Evolutionary conservation across 2,888 invertebrate genomes (phyloP).

Genomic region (Schizotus pectinicornis): DNA sequence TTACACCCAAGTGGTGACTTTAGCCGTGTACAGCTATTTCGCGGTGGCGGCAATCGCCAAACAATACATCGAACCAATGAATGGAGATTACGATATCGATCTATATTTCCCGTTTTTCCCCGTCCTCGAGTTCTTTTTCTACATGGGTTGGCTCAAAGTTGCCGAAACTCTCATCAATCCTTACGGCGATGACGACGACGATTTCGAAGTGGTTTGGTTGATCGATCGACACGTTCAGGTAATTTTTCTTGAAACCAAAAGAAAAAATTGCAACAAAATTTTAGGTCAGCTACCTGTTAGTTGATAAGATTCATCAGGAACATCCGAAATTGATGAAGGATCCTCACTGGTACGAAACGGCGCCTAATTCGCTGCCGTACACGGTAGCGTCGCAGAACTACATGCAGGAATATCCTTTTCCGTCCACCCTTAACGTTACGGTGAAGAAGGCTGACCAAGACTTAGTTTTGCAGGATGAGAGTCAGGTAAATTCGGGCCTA

Average conservation of each 20-base stretch:
- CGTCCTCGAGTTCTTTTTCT: slow-evolving; percentile 84
- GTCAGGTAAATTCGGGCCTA: slow-evolving; percentile 21
- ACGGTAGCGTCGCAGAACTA: slow-evolving; percentile 83
- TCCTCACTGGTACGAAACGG: slow-evolving; percentile 80
- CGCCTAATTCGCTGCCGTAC: slow-evolving; percentile 74
- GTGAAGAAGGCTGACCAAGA: slow-evolving; percentile 69
- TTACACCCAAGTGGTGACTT: slow-evolving; percentile 86
- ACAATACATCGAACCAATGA: slow-evolving; percentile 70
- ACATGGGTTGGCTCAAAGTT: slow-evolving; percentile 90
- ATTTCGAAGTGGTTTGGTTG: slow-evolving; percentile 91
- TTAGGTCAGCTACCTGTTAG: slow-evolving; percentile 86
- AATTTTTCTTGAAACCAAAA: slow-evolving; percentile 28
- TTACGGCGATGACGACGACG: slow-evolving; percentile 89
- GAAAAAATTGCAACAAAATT: slow-evolving; percentile 32
- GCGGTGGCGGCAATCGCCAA: slow-evolving; percentile 85
- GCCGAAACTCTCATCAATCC: slow-evolving; percentile 90
- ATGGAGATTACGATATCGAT: slow-evolving; percentile 65
- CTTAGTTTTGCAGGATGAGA: slow-evolving; percentile 41
- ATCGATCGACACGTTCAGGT: slow-evolving; percentile 87
- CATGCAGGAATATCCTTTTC: slow-evolving; percentile 81
- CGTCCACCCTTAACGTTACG: slow-evolving; percentile 81
- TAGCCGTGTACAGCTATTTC: slow-evolving; percentile 91
- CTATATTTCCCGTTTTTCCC: slow-evolving; percentile 89
- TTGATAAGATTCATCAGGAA: slow-evolving; percentile 91
- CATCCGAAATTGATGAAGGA: slow-evolving; percentile 85